These are phyloP conservation scores for Chloroceryle inda DNA, from an alignment of 2,797 vertebrate genomes.

Conservation along the genomic window DNA sequence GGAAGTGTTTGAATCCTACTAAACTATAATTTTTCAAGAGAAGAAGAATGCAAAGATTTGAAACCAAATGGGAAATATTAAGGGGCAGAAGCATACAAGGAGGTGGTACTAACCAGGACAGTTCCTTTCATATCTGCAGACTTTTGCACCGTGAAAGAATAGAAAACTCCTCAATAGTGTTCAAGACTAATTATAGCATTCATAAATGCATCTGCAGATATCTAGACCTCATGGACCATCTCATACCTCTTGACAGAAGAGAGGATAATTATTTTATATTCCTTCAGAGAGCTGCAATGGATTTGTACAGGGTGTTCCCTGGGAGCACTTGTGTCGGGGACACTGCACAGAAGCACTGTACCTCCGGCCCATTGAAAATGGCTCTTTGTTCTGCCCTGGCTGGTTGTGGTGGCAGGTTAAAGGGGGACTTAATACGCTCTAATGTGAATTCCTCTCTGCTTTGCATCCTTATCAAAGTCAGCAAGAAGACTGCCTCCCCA, in stretches of 20 bases:
- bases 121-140: background rate
- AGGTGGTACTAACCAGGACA: background rate
- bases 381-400: background rate
- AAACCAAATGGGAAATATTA: background rate
- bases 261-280: background rate
- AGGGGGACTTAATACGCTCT: background rate
- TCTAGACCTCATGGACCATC: background rate
- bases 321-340: accelerated
- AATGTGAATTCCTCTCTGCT: background rate
- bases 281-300: background rate
- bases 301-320: background rate
- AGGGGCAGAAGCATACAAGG: background rate
- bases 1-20: background rate
- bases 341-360: accelerated
- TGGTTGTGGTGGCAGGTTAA: background rate
- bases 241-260: background rate
- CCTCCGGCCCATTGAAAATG: background rate
- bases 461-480: constrained; percentile 2
- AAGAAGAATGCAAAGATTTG: background rate
- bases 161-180: background rate
- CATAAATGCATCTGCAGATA: background rate
- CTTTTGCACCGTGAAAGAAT: background rate
- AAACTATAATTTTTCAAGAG: background rate
- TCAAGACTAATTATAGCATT: background rate
- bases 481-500: background rate